phyloP scores from a whole-genome alignment of 2,888 invertebrate species.

The Andrena praecox region DNA sequence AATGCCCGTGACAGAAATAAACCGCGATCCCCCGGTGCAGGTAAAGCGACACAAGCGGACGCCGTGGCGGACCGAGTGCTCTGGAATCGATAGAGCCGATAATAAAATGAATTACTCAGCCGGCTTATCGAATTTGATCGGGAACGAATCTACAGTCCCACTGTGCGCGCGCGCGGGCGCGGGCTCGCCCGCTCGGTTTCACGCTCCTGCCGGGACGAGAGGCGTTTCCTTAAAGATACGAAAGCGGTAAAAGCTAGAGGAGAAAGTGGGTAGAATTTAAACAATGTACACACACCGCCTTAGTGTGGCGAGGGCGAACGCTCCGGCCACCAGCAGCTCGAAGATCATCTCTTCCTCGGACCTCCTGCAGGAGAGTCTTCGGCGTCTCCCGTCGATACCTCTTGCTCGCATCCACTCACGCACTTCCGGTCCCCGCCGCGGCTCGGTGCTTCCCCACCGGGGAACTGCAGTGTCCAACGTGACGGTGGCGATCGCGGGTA shows the following conservation, averaged over 20 bases:
- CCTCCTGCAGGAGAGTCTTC: conserved; percentile 79
- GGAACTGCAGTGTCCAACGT: conserved; percentile 16
- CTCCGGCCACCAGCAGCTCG: conserved; percentile 84
- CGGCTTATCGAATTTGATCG: conserved; percentile 1
- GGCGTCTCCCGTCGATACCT: conserved; percentile 75
- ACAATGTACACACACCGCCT: conserved; percentile 85
- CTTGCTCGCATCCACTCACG: conserved; percentile 78
- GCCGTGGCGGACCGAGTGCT: background rate
- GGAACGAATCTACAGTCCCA: background rate
- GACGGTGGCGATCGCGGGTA: conserved; percentile 5
- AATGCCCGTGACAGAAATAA: conserved; percentile 39
- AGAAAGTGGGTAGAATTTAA: conserved; percentile 78
- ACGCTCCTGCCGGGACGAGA: background rate
- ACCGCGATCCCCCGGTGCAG: conserved; percentile 21
- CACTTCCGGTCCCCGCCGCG: conserved; percentile 67
- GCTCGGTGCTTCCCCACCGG: conserved; percentile 11
- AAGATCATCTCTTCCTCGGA: conserved; percentile 83
- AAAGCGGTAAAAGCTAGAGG: conserved; percentile 39
- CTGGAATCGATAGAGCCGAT: conserved; percentile 1
- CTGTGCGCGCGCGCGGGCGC: too few species aligned
- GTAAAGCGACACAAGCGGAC: conserved; percentile 37
- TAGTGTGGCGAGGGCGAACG: conserved; percentile 84
- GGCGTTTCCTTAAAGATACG: conserved; percentile 12
- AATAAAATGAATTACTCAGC: background rate
- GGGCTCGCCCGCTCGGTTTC: background rate